Percentiles rank a stretch among this genome's conserved stretches.
Conservation (phyloP, 2,113 vertebrate species). For the Indicator maculatus region DNA sequence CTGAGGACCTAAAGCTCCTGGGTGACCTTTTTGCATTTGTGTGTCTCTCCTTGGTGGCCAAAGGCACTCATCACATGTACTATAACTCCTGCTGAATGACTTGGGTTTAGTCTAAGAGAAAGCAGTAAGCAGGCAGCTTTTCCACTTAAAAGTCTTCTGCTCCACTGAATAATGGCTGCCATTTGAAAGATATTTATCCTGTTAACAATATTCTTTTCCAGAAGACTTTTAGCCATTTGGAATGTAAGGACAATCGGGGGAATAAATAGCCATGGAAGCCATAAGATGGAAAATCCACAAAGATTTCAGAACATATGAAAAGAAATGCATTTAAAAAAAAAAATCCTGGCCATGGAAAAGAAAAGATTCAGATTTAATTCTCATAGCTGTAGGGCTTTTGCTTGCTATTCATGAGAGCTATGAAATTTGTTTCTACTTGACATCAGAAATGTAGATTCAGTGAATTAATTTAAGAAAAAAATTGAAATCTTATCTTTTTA, state of each 20-base stretch:
- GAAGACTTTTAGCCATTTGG: slow-evolving; percentile 36
- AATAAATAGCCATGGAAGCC: slow-evolving; percentile 31
- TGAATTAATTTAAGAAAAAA: slow-evolving; percentile 71
- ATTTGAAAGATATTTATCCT: slow-evolving; percentile 12
- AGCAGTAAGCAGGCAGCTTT: slow-evolving; percentile 8
- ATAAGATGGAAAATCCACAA: slow-evolving; percentile 17
- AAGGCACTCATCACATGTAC: neutral
- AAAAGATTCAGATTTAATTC: slow-evolving; percentile 63
- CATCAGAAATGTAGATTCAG: slow-evolving; percentile 76
- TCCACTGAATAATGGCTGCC: slow-evolving; percentile 27
- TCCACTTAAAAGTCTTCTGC: slow-evolving; percentile 44
- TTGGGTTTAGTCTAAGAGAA: neutral
- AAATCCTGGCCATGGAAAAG: slow-evolving; percentile 37
- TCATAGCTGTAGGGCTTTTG: slow-evolving; percentile 61
- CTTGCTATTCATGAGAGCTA: slow-evolving; percentile 53
- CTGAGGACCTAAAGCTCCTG: neutral
- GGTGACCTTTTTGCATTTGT: neutral
- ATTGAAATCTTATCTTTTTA: slow-evolving; percentile 70
- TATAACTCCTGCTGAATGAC: neutral
- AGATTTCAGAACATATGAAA: slow-evolving; percentile 38
- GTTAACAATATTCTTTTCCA: slow-evolving; percentile 29
- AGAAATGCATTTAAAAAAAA: neutral
- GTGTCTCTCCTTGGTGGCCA: neutral
- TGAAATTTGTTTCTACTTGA: slow-evolving; percentile 55
- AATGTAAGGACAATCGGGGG: slow-evolving; percentile 8